These are phyloP conservation scores for Hystrix cristata DNA, from an alignment of 2,113 vertebrate genomes.

Conservation along the genomic window DNA sequence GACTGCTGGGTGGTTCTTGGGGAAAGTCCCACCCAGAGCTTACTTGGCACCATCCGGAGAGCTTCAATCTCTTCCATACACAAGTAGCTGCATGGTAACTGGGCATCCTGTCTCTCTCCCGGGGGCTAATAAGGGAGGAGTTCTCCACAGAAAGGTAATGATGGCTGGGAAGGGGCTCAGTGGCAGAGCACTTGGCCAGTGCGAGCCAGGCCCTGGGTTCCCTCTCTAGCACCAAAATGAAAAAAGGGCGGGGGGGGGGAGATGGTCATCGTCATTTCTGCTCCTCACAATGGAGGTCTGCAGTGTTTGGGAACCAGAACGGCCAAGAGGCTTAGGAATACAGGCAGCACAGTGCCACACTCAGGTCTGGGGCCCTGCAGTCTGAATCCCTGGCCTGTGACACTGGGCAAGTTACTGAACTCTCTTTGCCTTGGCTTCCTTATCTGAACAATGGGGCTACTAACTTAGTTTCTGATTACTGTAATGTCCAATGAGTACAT, in stretches of 20 bases:
- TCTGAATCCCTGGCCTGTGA: background rate
- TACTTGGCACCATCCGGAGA: background rate
- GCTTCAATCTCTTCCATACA: background rate
- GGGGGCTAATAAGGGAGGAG: background rate
- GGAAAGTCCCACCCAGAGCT: background rate
- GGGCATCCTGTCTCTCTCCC: background rate
- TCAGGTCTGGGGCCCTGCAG: background rate
- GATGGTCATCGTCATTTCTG: background rate
- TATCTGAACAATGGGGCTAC: background rate
- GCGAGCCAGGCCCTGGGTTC: background rate
- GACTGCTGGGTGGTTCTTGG: background rate
- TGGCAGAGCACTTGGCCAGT: too few relatives aligned
- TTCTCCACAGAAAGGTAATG: background rate
- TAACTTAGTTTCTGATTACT: background rate
- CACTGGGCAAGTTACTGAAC: background rate
- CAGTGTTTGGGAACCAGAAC: background rate
- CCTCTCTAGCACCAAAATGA: background rate
- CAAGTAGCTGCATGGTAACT: background rate
- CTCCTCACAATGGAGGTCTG: background rate
- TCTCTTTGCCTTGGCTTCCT: background rate
- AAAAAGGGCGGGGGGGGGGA: background rate
- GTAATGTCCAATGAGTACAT: background rate
- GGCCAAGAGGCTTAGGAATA: background rate
- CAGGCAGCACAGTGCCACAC: rapidly evolving
- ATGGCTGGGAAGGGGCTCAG: background rate